Percentiles rank a stretch among this genome's conserved stretches.
Evolutionary conservation across 2,797 vertebrate species (phyloP).

Genomic region (Siniperca undulata): DNA sequence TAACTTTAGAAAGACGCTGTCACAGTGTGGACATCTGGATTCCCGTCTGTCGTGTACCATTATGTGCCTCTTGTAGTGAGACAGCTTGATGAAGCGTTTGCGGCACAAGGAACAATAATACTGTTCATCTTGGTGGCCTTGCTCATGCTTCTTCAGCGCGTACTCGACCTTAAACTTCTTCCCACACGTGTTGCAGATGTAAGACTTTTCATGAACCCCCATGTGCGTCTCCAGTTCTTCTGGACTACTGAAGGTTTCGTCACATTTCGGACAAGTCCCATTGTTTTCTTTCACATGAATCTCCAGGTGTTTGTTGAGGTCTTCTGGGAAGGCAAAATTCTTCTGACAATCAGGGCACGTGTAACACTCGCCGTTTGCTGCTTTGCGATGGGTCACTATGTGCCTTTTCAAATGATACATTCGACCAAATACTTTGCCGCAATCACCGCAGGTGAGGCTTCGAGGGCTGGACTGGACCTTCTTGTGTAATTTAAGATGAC

Average conservation of each 20-base stretch:
- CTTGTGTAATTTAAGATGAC: constrained; percentile 69
- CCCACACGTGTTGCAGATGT: constrained; percentile 72
- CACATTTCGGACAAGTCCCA: constrained; percentile 74
- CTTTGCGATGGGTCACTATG: constrained; percentile 71
- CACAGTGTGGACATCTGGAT: constrained; percentile 88
- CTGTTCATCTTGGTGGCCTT: constrained; percentile 63
- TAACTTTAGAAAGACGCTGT: constrained; percentile 85
- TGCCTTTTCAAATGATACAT: constrained; percentile 77
- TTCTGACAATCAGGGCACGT: constrained; percentile 73
- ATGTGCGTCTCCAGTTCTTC: constrained; percentile 75
- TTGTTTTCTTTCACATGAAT: constrained; percentile 73
- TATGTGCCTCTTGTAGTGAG: constrained; percentile 84
- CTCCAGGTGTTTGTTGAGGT: constrained; percentile 77
- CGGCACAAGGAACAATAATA: constrained; percentile 72
- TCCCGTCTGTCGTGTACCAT: constrained; percentile 84
- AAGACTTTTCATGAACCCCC: constrained; percentile 65
- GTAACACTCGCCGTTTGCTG: constrained; percentile 50
- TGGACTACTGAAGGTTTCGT: constrained; percentile 55
- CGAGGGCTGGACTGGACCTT: constrained; percentile 49
- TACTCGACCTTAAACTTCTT: constrained; percentile 80
- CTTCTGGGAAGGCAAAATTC: constrained; percentile 64
- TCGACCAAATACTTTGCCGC: constrained; percentile 74
- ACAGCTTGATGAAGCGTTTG: constrained; percentile 75
- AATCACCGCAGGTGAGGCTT: constrained; percentile 70
- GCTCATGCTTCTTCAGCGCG: constrained; percentile 76